phyloP scores from a whole-genome alignment of 2,888 invertebrate genomes.

The Agelastica alni region DNA sequence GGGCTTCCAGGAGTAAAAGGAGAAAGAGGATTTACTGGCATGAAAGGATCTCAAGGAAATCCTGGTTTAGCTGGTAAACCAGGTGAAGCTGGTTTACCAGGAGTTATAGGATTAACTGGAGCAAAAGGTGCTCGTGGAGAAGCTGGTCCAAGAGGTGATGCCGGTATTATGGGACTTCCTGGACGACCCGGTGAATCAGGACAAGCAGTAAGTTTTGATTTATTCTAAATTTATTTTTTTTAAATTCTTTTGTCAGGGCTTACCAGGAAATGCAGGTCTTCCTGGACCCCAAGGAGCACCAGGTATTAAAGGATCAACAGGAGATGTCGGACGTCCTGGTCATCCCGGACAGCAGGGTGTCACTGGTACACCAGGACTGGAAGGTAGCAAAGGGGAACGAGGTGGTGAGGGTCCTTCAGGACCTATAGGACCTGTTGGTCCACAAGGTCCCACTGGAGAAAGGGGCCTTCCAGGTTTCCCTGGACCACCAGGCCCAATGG shows the following conservation, averaged over 20 bases:
- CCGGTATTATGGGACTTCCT: conserved; percentile 74
- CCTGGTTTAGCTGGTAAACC: conserved; percentile 63
- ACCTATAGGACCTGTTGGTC: conserved; percentile 70
- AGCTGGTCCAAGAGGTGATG: conserved; percentile 74
- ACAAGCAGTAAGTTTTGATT: conserved; percentile 61
- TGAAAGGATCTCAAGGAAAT: conserved; percentile 76
- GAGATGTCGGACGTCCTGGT: conserved; percentile 73
- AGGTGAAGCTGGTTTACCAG: conserved; percentile 68
- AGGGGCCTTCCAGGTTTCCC: conserved; percentile 66
- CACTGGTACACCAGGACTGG: conserved; percentile 71
- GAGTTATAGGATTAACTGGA: conserved; percentile 66
- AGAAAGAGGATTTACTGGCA: conserved; percentile 70
- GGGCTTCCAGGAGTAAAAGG: conserved; percentile 76
- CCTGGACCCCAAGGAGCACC: conserved; percentile 72
- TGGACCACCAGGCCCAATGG: conserved; percentile 67
- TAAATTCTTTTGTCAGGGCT: conserved; percentile 61
- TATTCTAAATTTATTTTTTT: conserved; percentile 2
- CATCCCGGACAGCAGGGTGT: conserved; percentile 69
- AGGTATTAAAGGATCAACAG: conserved; percentile 73
- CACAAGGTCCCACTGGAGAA: conserved; percentile 71
- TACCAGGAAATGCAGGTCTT: conserved; percentile 70
- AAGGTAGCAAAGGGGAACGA: conserved; percentile 76
- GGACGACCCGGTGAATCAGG: conserved; percentile 80
- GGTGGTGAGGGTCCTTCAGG: conserved; percentile 73
- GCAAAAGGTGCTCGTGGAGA: conserved; percentile 78